Conservation (phyloP, 2,888 invertebrate species). For the Philhelius pedissequus region DNA sequence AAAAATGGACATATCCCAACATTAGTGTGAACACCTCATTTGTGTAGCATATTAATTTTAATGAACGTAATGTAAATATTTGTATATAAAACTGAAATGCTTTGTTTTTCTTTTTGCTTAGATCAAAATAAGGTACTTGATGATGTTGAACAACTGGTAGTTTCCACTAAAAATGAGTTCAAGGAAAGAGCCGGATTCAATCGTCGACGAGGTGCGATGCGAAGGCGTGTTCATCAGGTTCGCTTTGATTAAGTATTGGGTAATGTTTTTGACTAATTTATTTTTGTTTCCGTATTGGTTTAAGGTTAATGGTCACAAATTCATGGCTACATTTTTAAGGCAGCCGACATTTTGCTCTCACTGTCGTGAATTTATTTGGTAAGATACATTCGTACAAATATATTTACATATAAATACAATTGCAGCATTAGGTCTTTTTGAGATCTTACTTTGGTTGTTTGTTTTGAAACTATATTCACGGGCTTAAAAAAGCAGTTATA, state of each 20-base stretch:
- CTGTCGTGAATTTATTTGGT: slow-evolving; percentile 99
- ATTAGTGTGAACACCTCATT: too few relatives aligned
- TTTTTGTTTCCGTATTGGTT: not conserved
- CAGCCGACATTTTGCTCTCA: slow-evolving; percentile 99
- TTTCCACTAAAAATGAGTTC: slow-evolving; percentile 89
- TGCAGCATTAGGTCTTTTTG: slow-evolving; percentile 12
- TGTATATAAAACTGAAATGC: not conserved
- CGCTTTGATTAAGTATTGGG: not conserved
- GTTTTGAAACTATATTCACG: slow-evolving; percentile 4
- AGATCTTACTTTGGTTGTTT: slow-evolving; percentile 22
- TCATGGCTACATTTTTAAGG: slow-evolving; percentile 99
- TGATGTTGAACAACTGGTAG: slow-evolving; percentile 78
- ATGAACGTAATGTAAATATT: too few relatives aligned
- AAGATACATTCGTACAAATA: slow-evolving; percentile 74
- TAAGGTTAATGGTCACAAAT: slow-evolving; percentile 96
- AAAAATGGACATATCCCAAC: too few relatives aligned
- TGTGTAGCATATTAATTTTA: too few relatives aligned
- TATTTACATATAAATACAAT: slow-evolving; percentile 6
- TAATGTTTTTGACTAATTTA: not conserved
- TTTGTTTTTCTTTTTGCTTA: slow-evolving; percentile 59
- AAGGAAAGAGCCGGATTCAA: slow-evolving; percentile 97
- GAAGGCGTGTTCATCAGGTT: slow-evolving; percentile 97
- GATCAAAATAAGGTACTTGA: slow-evolving; percentile 80
- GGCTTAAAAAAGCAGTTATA: slow-evolving; percentile 16
- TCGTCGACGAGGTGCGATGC: slow-evolving; percentile 97